phyloP scores from a whole-genome alignment of 2,888 invertebrate genomes.

The Drosophila formosana region DNA sequence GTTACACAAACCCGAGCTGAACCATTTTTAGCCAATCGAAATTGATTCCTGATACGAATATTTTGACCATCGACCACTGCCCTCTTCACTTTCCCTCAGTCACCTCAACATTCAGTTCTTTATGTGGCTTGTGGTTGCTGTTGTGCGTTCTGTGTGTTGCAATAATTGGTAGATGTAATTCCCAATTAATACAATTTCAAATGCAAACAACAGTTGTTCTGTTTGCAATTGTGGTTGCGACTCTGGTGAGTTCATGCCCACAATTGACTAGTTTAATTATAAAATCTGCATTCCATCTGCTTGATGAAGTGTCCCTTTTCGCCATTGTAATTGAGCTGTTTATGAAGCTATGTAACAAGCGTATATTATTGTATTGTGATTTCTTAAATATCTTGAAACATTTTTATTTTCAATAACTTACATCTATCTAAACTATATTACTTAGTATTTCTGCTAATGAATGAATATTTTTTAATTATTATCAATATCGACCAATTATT shows the following conservation, averaged over 20 bases:
- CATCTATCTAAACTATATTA: too few species aligned
- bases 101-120: background rate
- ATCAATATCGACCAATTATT: too few species aligned
- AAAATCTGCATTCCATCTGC: conserved; percentile 1
- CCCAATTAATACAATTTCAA: conserved; percentile 56
- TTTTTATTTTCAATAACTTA: too few species aligned
- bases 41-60: conserved; percentile 43
- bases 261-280: conserved; percentile 44
- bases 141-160: conserved; percentile 21
- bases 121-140: conserved; percentile 40
- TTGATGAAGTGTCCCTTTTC: conserved; percentile 12
- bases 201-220: conserved; percentile 32
- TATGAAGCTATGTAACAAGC: too few species aligned
- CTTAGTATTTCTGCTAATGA: too few species aligned
- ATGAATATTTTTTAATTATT: too few species aligned
- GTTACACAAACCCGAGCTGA: conserved; percentile 22
- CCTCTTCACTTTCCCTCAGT: background rate
- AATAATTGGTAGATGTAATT: conserved; percentile 56
- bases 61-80: conserved; percentile 22
- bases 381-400: too few species aligned
- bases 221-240: conserved; percentile 34
- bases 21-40: conserved; percentile 43
- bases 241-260: conserved; percentile 26
- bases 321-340: too few species aligned
- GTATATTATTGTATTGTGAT: too few species aligned